Conservation (phyloP, 2,113 vertebrate genomes). For the Nyctereutes procyonoides region DNA sequence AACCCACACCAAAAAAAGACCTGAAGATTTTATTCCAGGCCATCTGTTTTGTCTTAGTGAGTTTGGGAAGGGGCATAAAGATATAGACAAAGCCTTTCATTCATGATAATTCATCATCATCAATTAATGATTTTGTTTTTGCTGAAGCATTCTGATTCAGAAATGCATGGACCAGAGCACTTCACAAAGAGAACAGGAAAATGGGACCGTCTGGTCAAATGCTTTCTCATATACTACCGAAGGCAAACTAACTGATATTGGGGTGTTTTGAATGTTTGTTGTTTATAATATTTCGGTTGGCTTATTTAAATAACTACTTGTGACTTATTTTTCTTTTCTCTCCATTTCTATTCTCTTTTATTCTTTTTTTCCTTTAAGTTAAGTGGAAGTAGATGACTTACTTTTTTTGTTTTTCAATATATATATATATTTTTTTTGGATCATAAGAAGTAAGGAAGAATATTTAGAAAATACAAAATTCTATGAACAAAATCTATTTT, state of each 20-base stretch:
- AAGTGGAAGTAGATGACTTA: not conserved
- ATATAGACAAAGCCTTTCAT: not conserved
- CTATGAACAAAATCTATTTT: not conserved
- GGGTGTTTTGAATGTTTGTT: not conserved
- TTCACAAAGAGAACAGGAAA: not conserved
- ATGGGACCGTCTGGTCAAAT: not conserved
- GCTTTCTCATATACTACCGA: not conserved
- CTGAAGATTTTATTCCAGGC: not conserved
- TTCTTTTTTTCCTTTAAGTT: not conserved
- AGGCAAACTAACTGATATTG: not conserved
- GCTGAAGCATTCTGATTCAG: not conserved
- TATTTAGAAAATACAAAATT: not conserved
- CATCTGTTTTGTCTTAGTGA: not conserved
- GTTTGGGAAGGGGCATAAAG: not conserved
- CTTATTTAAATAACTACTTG: not conserved
- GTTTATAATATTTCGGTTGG: not conserved
- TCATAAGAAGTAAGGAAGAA: not conserved
- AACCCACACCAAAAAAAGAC: not conserved
- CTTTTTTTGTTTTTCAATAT: not conserved
- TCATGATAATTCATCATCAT: too few relatives aligned
- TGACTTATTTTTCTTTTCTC: not conserved
- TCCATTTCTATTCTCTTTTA: not conserved
- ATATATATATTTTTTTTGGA: not conserved
- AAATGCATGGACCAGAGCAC: not conserved
- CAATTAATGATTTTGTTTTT: not conserved